Evolutionary conservation across 2,888 invertebrate genomes (phyloP), one percentile per base, ranked within the genome.

Genomic region (Troides helena): DNA sequence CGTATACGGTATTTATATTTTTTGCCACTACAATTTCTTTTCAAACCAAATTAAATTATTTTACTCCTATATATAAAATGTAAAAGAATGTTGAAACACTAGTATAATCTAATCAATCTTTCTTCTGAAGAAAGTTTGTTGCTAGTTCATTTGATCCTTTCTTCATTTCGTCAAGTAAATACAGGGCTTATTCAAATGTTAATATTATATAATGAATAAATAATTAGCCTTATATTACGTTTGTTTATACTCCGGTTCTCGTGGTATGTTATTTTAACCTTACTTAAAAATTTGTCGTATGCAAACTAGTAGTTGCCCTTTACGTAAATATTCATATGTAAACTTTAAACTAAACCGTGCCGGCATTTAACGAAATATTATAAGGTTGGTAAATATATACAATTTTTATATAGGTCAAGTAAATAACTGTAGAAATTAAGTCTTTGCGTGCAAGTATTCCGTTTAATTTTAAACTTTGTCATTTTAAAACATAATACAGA

Each of bases 221-320:
- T 39, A 39, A 39, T 8, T 50, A 50, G 50, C 50, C 0, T 17
- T 14, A 14, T 50, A 2, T 50, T 14, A 17, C 18, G 1, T 18
- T 50, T 50, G 5, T 18, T 50, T 50, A 46, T 2, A 14, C 17
- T 18, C 50, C 17, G 18, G 50, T 50, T 17, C 18, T 50, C 50
- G 18, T 50, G 50, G 14, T 4, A 50, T 50, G 50, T 50, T 18
- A 50, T 50, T 36, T 66, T 46, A 17, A 60, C 30, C 66, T 60
- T 60, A 36, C n/a, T 66, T 43, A 60, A 66, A 60, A 30, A 66
- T 66, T 14, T 18, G 30, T n/a, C 30, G 14, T 30, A 50, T 46
- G n/a, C n/a, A 60, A 60, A 30, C 14, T 18, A 50, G 39, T n/a
- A n/a, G 39, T 39, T 46, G 65, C 18, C 50, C 59, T 66, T 60